Conservation (phyloP, 2,797 vertebrate genomes). For the Lemur catta region DNA sequence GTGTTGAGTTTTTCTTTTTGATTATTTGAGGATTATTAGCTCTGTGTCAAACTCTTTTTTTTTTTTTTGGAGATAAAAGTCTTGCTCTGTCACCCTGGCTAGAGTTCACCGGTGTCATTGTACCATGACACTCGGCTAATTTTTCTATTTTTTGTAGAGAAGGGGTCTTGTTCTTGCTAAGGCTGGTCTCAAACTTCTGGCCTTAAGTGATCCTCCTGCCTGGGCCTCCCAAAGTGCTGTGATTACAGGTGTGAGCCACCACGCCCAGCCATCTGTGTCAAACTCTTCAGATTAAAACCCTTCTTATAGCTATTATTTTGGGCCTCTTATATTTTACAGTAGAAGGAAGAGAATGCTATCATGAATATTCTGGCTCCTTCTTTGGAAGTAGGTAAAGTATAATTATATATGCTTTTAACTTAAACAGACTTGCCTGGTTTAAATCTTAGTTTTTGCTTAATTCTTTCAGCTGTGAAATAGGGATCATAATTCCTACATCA, state of each 20-base stretch:
- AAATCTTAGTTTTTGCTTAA: background rate
- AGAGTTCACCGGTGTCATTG: too few relatives aligned
- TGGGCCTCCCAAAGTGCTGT: too few relatives aligned
- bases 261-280: background rate
- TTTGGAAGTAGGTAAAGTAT: slow-evolving; percentile 8
- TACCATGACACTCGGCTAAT: too few relatives aligned
- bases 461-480: slow-evolving; percentile 1
- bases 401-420: slow-evolving; percentile 32
- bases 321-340: background rate
- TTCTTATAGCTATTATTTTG: background rate
- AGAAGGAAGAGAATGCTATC: background rate
- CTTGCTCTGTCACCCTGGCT: too few relatives aligned
- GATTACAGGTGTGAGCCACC: too few relatives aligned
- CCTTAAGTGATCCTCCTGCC: too few relatives aligned
- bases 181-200: too few relatives aligned
- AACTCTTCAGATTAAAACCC: slow-evolving; percentile 2
- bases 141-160: too few relatives aligned
- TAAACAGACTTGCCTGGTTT: background rate
- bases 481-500: background rate
- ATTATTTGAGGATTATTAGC: slow-evolving; percentile 4
- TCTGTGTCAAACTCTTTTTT: background rate
- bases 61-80: too few relatives aligned
- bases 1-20: background rate
- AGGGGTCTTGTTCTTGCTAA: too few relatives aligned
- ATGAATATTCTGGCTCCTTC: background rate